These are phyloP conservation scores for Phyllotreta cruciferae DNA, from an alignment of 2,888 invertebrate genomes.

Conservation along the genomic window DNA sequence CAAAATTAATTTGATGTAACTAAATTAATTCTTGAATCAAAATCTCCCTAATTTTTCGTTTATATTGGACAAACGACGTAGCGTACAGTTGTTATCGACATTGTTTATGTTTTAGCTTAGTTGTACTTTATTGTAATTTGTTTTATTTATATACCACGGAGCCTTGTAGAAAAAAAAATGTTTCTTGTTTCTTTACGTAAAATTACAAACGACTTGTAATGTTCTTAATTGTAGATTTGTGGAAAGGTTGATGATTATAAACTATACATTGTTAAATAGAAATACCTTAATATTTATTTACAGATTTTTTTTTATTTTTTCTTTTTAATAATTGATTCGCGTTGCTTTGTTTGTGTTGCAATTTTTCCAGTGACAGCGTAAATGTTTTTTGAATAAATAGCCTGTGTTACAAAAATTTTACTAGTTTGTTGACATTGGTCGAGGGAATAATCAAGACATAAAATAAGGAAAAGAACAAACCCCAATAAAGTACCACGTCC, in stretches of 20 bases:
- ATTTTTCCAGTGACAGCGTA: slow-evolving; percentile 29
- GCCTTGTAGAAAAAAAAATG: slow-evolving; percentile 53
- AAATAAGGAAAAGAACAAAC: too few relatives aligned
- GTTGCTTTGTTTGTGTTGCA: slow-evolving; percentile 31
- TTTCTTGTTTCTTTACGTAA: slow-evolving; percentile 59
- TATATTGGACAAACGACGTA: slow-evolving; percentile 35
- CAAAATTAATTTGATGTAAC: too few relatives aligned
- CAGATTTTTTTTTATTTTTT: slow-evolving; percentile 39
- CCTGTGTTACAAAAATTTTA: slow-evolving; percentile 26
- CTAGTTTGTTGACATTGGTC: slow-evolving; percentile 22
- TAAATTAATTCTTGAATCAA: neutral
- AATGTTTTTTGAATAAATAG: slow-evolving; percentile 32
- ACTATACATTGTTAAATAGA: slow-evolving; percentile 65
- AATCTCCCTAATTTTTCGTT: slow-evolving; percentile 5
- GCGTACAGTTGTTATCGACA: slow-evolving; percentile 59
- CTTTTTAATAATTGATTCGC: slow-evolving; percentile 29
- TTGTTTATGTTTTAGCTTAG: slow-evolving; percentile 60
- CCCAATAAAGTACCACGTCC: too few relatives aligned
- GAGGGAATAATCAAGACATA: neutral
- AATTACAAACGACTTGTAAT: slow-evolving; percentile 59
- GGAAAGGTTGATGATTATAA: slow-evolving; percentile 64
- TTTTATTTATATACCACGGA: slow-evolving; percentile 55
- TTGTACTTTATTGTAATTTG: slow-evolving; percentile 56
- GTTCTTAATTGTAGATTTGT: slow-evolving; percentile 64
- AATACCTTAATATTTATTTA: slow-evolving; percentile 62